phyloP scores from a whole-genome alignment of 2,888 invertebrate species.

The Kryphioiulus occultus region DNA sequence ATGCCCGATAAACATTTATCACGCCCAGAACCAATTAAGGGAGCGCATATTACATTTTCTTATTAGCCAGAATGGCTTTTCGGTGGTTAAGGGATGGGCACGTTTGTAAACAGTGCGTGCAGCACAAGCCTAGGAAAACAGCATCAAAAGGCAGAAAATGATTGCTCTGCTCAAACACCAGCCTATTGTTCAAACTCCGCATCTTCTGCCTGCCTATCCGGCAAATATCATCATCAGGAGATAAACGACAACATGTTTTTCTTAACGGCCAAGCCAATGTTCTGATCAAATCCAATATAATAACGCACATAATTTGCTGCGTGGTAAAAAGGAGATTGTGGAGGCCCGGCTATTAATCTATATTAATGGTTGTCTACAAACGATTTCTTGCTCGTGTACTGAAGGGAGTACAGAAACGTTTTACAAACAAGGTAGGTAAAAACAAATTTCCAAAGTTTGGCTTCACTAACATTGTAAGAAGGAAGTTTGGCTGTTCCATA shows the following conservation, averaged over 20 bases:
- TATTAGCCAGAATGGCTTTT: background rate
- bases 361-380: background rate
- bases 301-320: conserved; percentile 5
- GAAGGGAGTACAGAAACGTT: too few species aligned
- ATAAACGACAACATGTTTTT: background rate
- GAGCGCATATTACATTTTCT: background rate
- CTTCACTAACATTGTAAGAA: too few species aligned
- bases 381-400: background rate
- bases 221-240: background rate
- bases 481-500: too few species aligned
- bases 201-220: background rate
- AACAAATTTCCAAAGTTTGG: too few species aligned
- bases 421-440: too few species aligned
- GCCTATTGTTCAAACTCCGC: conserved; percentile 5
- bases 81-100: conserved; percentile 5
- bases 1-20: conserved; percentile 5
- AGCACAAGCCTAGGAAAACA: background rate
- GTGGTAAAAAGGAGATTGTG: background rate
- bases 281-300: background rate
- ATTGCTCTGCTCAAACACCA: background rate
- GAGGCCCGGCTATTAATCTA: background rate
- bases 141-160: conserved; percentile 5
- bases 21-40: conserved; percentile 5
- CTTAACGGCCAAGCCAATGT: background rate
- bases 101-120: conserved; percentile 5